Conservation (phyloP, 2,888 invertebrate genomes). For the Dasysyrphus tricinctus region DNA sequence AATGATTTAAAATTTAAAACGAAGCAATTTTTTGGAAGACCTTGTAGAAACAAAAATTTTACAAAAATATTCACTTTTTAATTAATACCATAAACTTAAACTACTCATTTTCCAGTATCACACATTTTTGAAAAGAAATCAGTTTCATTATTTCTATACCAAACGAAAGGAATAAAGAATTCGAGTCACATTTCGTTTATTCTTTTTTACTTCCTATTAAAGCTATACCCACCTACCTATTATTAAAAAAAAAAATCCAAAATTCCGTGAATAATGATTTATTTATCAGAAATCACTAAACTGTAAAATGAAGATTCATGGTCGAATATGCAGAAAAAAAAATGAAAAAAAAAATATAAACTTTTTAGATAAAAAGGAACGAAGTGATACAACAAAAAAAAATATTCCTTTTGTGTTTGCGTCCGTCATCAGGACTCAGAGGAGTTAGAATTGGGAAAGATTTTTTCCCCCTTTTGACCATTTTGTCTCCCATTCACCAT, state of each 20-base stretch:
- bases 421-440: neutral
- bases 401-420: constrained; percentile 6
- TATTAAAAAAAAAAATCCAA: constrained; percentile 17
- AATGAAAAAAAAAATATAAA: constrained; percentile 5
- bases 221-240: neutral
- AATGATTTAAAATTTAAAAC: too few relatives aligned
- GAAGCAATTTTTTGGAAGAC: too few relatives aligned
- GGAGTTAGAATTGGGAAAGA: neutral
- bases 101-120: neutral
- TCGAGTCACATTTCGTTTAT: neutral
- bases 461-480: constrained; percentile 8
- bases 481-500: neutral
- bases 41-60: too few relatives aligned
- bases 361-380: constrained; percentile 7
- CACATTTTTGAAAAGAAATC: neutral
- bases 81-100: neutral
- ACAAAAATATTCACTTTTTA: neutral
- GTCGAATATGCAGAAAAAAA: constrained; percentile 16
- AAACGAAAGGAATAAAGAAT: neutral
- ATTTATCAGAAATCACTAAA: constrained; percentile 70
- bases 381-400: constrained; percentile 23
- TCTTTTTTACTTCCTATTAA: neutral
- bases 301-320: constrained; percentile 66
- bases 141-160: neutral
- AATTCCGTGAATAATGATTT: constrained; percentile 66